phyloP scores from a whole-genome alignment of 2,888 invertebrate species.

The Siphlonurus alternatus region DNA sequence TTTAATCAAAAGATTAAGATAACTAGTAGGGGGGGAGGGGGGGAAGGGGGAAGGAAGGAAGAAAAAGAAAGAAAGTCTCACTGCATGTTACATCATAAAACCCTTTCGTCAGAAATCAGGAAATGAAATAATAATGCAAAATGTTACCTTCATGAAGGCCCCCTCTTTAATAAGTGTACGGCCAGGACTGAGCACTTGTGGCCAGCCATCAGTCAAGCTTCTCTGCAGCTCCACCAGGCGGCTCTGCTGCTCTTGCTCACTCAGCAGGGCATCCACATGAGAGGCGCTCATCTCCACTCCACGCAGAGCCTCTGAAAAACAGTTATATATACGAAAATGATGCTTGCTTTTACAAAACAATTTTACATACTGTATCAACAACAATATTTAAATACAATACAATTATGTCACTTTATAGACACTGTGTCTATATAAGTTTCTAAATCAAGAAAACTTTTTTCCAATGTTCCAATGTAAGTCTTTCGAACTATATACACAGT shows the following conservation, averaged over 20 bases:
- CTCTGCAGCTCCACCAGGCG: conserved; percentile 48
- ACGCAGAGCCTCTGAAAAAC: conserved; percentile 39
- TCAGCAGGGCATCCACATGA: conserved; percentile 54
- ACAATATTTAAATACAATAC: background rate
- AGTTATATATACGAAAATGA: background rate
- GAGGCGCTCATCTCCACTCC: conserved; percentile 48
- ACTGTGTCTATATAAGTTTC: too few relatives aligned
- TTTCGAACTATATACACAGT: too few relatives aligned
- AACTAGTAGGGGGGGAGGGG: too few relatives aligned
- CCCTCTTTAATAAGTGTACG: conserved; percentile 53
- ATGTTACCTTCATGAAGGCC: conserved; percentile 37
- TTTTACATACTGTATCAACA: background rate
- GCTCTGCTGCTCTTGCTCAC: conserved; percentile 54
- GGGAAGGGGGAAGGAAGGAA: too few relatives aligned
- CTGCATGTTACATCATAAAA: too few relatives aligned
- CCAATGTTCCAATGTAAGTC: too few relatives aligned
- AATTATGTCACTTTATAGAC: background rate
- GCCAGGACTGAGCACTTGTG: conserved; percentile 48
- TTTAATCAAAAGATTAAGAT: too few relatives aligned
- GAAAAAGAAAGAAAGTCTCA: too few relatives aligned
- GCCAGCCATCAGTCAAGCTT: conserved; percentile 38
- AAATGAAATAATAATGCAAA: too few relatives aligned
- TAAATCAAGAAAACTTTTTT: too few relatives aligned
- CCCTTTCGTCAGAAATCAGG: too few relatives aligned
- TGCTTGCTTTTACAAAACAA: background rate